These are phyloP conservation scores for Deilephila elpenor DNA, from an alignment of 2,888 invertebrate species.

Conservation along the genomic window DNA sequence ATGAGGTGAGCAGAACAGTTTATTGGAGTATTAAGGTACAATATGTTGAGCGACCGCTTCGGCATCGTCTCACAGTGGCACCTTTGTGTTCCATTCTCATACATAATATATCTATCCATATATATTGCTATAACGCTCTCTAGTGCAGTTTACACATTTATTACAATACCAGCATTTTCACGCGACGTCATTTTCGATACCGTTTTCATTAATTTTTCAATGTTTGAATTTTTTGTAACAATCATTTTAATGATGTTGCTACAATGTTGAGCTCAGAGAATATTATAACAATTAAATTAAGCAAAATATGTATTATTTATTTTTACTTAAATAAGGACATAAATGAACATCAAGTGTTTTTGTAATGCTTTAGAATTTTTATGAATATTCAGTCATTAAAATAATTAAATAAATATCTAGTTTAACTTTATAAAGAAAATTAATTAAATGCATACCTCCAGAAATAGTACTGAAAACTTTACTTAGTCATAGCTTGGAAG, in stretches of 20 bases:
- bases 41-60: conserved; percentile 8
- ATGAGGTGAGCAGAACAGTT: conserved; percentile 63
- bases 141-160: conserved; percentile 13
- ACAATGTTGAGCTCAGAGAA: no score
- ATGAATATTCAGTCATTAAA: background rate
- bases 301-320: no score
- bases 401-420: background rate
- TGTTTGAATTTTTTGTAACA: background rate
- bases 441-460: background rate
- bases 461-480: background rate
- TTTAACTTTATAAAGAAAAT: background rate
- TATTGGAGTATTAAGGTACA: conserved; percentile 26
- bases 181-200: background rate
- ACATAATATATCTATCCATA: conserved; percentile 28
- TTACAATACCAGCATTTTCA: conserved; percentile 8
- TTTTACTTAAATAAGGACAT: no score
- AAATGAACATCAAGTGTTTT: no score
- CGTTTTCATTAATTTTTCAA: background rate
- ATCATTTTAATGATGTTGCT: background rate
- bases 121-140: conserved; percentile 21
- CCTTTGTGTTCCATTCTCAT: conserved; percentile 31
- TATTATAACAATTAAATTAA: no score
- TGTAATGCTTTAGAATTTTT: background rate
- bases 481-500: background rate
- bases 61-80: conserved; percentile 11